These are phyloP conservation scores for Busseola fusca DNA, from an alignment of 2,888 invertebrate species.

Conservation along the genomic window DNA sequence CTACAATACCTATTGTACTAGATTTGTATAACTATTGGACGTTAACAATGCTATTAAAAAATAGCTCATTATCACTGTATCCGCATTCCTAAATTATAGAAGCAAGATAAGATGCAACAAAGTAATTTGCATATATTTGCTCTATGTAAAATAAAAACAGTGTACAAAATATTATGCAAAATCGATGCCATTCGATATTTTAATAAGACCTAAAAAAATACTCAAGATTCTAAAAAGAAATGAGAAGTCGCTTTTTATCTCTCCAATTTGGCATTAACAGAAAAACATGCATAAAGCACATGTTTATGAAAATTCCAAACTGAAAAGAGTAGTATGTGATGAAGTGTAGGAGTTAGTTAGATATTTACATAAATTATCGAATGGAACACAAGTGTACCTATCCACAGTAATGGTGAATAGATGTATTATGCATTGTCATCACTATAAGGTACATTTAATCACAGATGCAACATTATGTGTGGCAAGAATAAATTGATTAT, in stretches of 20 bases:
- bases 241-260: constrained; percentile 54
- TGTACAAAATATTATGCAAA: constrained; percentile 50
- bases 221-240: constrained; percentile 11
- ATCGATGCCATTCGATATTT: constrained; percentile 53
- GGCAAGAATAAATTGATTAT: constrained; percentile 74
- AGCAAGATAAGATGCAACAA: constrained; percentile 70
- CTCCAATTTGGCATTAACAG: constrained; percentile 69
- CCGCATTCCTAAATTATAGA: constrained; percentile 57
- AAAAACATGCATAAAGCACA: constrained; percentile 59
- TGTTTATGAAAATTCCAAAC: constrained; percentile 73
- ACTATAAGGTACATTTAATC: constrained; percentile 76
- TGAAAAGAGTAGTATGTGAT: constrained; percentile 63
- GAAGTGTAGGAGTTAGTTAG: not conserved
- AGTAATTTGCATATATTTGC: constrained; percentile 55
- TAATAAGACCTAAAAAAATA: constrained; percentile 12
- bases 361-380: constrained; percentile 52
- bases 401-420: constrained; percentile 54
- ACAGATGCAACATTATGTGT: constrained; percentile 78
- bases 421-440: constrained; percentile 70
- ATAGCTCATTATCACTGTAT: constrained; percentile 64
- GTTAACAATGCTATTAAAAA: constrained; percentile 61
- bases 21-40: constrained; percentile 74
- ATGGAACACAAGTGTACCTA: constrained; percentile 50
- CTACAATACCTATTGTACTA: constrained; percentile 75
- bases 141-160: constrained; percentile 43